These are phyloP conservation scores for Biston stratarius DNA, from an alignment of 2,888 invertebrate genomes.

Conservation along the genomic window DNA sequence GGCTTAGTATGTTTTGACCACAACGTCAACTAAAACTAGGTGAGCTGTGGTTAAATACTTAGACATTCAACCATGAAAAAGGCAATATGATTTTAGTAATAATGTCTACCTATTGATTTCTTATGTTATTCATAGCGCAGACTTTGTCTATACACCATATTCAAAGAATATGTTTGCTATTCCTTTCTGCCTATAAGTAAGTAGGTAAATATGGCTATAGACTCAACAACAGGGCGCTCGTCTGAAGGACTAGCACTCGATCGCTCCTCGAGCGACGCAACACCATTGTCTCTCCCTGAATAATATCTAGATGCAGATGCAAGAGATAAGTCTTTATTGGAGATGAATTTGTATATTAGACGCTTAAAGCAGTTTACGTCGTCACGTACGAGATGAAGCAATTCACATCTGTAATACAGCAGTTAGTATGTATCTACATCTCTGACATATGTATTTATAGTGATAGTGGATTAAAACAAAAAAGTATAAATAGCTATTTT, in stretches of 20 bases:
- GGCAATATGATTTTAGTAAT: too few species aligned
- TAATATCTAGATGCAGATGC: constrained; percentile 33
- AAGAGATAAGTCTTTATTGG: constrained; percentile 24
- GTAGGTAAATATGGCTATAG: constrained; percentile 34
- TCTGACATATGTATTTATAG: neutral
- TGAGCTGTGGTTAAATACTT: too few species aligned
- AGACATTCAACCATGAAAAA: too few species aligned
- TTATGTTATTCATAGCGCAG: neutral
- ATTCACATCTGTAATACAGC: neutral
- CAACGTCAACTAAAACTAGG: too few species aligned
- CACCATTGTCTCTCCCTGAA: constrained; percentile 38
- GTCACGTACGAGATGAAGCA: constrained; percentile 7
- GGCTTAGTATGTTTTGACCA: too few species aligned
- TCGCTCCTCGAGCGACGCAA: constrained; percentile 58
- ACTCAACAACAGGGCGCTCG: constrained; percentile 72
- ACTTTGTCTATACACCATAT: neutral
- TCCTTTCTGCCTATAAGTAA: constrained; percentile 14
- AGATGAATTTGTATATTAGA: constrained; percentile 21
- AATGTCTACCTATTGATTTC: neutral
- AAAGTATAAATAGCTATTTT: too few species aligned
- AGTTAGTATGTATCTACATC: neutral
- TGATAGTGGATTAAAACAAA: neutral
- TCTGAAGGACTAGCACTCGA: constrained; percentile 77
- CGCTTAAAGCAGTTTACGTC: constrained; percentile 4
- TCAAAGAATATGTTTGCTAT: constrained; percentile 1